Conservation (phyloP, 2,113 vertebrate species). For the Stegastes partitus region DNA sequence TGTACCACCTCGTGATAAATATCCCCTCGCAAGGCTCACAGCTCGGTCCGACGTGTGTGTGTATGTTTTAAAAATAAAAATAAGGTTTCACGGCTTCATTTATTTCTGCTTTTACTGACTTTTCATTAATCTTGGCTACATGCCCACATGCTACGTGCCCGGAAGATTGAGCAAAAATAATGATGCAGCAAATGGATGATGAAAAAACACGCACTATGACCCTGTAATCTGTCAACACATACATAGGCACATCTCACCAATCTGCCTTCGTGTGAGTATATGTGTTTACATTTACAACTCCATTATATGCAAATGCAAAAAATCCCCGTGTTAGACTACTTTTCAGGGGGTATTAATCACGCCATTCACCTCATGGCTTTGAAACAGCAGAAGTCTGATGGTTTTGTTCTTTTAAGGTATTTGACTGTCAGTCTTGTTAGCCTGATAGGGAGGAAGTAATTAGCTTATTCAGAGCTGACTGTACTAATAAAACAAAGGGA, state of each 20-base stretch:
- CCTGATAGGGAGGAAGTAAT: neutral
- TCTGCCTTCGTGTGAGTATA: neutral
- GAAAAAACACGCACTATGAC: neutral
- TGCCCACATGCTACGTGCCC: neutral
- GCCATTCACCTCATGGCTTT: neutral
- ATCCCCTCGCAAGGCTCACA: neutral
- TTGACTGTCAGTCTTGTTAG: neutral
- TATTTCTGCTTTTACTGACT: slow-evolving; percentile 24
- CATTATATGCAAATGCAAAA: no score
- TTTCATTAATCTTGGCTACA: slow-evolving; percentile 25
- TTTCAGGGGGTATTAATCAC: slow-evolving; percentile 2
- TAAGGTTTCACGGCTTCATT: slow-evolving; percentile 7
- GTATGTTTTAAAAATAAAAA: neutral
- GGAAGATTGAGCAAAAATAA: slow-evolving; percentile 16
- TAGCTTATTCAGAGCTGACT: neutral
- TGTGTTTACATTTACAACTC: neutral
- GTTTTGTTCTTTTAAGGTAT: neutral
- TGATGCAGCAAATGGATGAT: no score
- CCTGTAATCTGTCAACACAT: neutral
- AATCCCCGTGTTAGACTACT: no score
- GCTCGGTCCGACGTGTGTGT: neutral
- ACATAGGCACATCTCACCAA: no score
- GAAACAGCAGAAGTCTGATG: neutral
- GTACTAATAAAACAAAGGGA: neutral
- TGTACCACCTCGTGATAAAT: no score